Conservation (phyloP, 2,797 vertebrate species). For the Smutsia temminckii region DNA sequence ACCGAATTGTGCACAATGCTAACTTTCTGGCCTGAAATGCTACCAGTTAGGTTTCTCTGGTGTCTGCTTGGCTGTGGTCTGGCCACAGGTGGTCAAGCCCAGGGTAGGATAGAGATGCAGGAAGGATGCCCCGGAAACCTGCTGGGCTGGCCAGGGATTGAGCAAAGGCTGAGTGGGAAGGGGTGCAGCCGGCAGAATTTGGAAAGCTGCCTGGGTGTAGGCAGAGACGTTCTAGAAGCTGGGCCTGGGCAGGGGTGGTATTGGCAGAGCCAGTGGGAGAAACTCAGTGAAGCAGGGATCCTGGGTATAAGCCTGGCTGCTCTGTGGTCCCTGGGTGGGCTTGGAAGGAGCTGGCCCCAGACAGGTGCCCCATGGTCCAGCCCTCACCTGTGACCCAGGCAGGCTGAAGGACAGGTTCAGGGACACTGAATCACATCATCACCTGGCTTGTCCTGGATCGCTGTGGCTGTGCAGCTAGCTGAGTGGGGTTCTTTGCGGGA, state of each 20-base stretch:
- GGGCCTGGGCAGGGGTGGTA: fast-evolving
- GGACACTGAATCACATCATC: fast-evolving
- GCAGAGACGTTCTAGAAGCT: no score
- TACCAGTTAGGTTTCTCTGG: neutral
- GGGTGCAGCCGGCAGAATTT: no score
- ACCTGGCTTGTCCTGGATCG: neutral
- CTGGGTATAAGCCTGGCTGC: no score
- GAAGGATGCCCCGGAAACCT: neutral
- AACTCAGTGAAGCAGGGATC: fast-evolving
- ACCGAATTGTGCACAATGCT: fast-evolving
- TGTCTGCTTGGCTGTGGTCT: neutral
- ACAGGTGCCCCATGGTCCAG: neutral
- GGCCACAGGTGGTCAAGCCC: neutral
- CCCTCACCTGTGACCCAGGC: neutral
- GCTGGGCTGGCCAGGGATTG: fast-evolving
- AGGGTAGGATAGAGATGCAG: neutral
- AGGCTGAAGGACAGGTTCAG: neutral
- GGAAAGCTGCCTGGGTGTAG: fast-evolving
- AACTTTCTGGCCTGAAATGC: neutral
- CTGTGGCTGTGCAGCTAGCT: no score
- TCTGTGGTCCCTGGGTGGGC: neutral
- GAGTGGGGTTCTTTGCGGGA: neutral
- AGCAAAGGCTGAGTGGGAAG: neutral
- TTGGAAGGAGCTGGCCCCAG: no score
- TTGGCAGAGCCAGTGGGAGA: neutral